These are phyloP conservation scores for Cactoblastis cactorum DNA, from an alignment of 2,888 invertebrate species.

Conservation along the genomic window DNA sequence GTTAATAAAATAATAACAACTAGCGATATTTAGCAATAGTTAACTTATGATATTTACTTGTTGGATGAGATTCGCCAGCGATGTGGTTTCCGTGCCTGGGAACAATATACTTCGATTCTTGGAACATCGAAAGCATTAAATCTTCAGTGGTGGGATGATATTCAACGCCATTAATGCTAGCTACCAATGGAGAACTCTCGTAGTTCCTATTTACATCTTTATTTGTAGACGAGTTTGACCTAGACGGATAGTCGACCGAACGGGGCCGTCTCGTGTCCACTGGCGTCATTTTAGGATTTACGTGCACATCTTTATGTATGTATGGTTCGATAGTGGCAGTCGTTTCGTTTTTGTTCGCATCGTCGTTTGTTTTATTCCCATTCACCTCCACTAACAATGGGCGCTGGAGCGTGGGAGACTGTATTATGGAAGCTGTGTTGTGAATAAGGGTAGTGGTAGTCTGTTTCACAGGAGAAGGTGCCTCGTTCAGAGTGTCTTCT, in stretches of 20 bases:
- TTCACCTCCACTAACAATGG: constrained; percentile 66
- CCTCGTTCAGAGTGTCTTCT: constrained; percentile 41
- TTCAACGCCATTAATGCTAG: constrained; percentile 69
- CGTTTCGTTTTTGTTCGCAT: constrained; percentile 48
- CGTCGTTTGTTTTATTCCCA: constrained; percentile 46
- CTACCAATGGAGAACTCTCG: constrained; percentile 67
- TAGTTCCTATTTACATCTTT: constrained; percentile 56
- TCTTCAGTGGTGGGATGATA: constrained; percentile 73
- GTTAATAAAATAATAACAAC: too few relatives aligned
- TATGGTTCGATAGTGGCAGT: constrained; percentile 56
- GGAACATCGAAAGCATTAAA: constrained; percentile 70
- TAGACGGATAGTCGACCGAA: constrained; percentile 58
- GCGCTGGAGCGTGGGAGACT: constrained; percentile 61
- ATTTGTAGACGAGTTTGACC: constrained; percentile 30
- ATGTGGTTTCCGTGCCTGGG: constrained; percentile 60
- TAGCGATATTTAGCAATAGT: too few relatives aligned
- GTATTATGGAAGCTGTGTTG: constrained; percentile 46
- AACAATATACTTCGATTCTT: constrained; percentile 68
- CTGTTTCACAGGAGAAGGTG: constrained; percentile 36
- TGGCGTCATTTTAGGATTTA: constrained; percentile 77
- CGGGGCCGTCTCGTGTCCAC: constrained; percentile 63
- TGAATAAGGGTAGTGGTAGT: constrained; percentile 45
- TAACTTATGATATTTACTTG: constrained; percentile 49
- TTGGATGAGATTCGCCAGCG: constrained; percentile 60
- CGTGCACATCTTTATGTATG: constrained; percentile 74